Evolutionary conservation across 1,140 invertebrate species (phyloP), one percentile per base, ranked within the genome.

Genomic region (Melitaea cinxia): DNA sequence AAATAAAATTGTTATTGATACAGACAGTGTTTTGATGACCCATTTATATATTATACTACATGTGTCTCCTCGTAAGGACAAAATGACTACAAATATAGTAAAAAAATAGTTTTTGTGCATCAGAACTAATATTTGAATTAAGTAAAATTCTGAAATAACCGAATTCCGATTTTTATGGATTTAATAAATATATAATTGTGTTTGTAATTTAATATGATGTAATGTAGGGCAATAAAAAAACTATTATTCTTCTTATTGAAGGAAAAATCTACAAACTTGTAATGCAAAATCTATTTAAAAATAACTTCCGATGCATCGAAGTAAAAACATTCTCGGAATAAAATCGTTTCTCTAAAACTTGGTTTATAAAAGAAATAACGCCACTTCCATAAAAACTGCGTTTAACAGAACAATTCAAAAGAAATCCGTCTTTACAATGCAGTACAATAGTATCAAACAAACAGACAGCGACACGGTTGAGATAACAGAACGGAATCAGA

Each of bases 401-500:
- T 68, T 72, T 72, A 72, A 66, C 59, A 66, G 63, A 56, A 61
- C 67, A 63, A 67, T 70, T 59, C 65, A 61, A 73, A 59, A 54
- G 68, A 68, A 73, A 73, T 58, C 68, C 63, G 67, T 64, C 54
- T 58, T 59, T 55, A 74, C 62, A 71, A 65, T 65, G 54, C 58
- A 67, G 57, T 66, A 72, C 67, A 69, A 66, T 66, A 72, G 59
- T 69, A 72, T 67, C 66, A 72, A 59, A 75, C 60, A 68, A 62
- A 68, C 53, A 69, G 39, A 56, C 61, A 58, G 52, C 50, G 24
- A 42, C 50, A 49, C 9, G 42, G 14, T 33, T 63, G 45, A 35
- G 35, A 49, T 35, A 63, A 37, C 26, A 55, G 21, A 10, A 53
- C 24, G 17, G 6, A 10, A 15, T 3, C 21, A 56, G 12, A 1